Evolutionary conservation across 2,797 vertebrate species (phyloP).

Genomic region (Australoheros facetus): DNA sequence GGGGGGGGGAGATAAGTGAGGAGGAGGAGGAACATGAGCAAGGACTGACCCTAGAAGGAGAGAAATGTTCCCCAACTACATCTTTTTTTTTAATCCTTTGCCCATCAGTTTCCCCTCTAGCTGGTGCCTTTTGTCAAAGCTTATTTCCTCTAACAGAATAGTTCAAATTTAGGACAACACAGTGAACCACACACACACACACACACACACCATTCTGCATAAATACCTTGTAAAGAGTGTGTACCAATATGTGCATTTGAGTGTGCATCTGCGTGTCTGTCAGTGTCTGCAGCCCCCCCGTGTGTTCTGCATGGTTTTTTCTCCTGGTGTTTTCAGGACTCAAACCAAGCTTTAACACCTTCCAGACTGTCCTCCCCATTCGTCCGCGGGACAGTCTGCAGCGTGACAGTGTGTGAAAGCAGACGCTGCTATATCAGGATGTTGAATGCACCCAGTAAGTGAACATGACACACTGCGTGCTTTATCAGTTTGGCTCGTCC

Average conservation of each 20-base stretch:
- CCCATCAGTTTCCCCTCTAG: conserved; percentile 40
- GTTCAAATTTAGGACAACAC: conserved; percentile 49
- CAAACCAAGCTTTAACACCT: conserved; percentile 26
- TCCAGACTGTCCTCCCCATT: conserved; percentile 11
- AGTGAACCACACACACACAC: neutral
- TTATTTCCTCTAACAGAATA: conserved; percentile 28
- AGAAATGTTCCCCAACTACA: conserved; percentile 56
- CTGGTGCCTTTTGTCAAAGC: conserved; percentile 50
- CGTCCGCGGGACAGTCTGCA: conserved; percentile 1
- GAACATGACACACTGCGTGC: conserved; percentile 25
- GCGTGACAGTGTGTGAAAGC: conserved; percentile 37
- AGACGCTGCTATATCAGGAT: conserved; percentile 1
- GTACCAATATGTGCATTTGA: neutral
- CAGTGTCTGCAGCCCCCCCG: neutral
- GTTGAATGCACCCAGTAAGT: conserved; percentile 1
- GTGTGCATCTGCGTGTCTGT: neutral
- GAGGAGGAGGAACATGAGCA: conserved; percentile 39
- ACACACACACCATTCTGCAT: conserved; percentile 10
- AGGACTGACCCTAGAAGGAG: conserved; percentile 70
- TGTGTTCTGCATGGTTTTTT: neutral
- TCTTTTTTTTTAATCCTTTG: conserved; percentile 40
- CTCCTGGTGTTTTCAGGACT: neutral
- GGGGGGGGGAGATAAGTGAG: conserved; percentile 35
- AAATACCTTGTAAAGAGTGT: conserved; percentile 14
- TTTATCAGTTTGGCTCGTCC: conserved; percentile 13